Conservation (phyloP, 1,140 invertebrate genomes). For the Phthorimaea operculella region DNA sequence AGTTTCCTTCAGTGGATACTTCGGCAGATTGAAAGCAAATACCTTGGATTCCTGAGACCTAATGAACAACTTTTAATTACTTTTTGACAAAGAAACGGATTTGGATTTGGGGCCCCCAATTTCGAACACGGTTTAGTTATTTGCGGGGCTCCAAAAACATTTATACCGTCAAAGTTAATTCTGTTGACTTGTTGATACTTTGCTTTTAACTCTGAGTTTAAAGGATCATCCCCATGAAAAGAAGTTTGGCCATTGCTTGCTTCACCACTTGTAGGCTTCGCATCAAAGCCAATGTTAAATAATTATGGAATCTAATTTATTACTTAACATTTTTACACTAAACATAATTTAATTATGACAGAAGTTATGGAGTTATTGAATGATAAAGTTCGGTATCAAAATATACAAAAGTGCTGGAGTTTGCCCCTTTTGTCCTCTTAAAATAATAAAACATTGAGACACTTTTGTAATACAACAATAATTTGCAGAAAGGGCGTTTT, state of each 20-base stretch:
- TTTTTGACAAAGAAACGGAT: slow-evolving; percentile 1
- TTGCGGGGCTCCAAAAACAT: not conserved
- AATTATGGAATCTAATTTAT: too few relatives aligned
- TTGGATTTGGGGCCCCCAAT: not conserved
- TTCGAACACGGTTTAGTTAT: not conserved
- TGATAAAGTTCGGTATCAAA: too few relatives aligned
- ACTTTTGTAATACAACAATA: too few relatives aligned
- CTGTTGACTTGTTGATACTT: not conserved
- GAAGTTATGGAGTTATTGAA: too few relatives aligned
- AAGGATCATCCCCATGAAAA: not conserved
- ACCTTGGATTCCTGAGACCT: slow-evolving; percentile 3
- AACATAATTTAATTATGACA: too few relatives aligned
- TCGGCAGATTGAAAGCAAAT: slow-evolving; percentile 6
- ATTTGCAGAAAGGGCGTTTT: too few relatives aligned
- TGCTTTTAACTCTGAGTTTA: not conserved
- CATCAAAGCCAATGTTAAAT: too few relatives aligned
- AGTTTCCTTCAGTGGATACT: not conserved
- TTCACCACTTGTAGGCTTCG: too few relatives aligned
- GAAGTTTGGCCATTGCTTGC: not conserved
- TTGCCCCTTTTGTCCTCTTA: too few relatives aligned
- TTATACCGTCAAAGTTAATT: not conserved
- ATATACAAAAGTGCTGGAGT: too few relatives aligned
- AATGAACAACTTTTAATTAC: slow-evolving; percentile 10
- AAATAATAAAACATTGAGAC: too few relatives aligned
- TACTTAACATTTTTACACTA: too few relatives aligned